Percentiles rank a stretch among this genome's conserved stretches.
These are phyloP conservation scores for Urosaurus nigricauda DNA, from an alignment of 2,797 vertebrate species.

Conservation along the genomic window DNA sequence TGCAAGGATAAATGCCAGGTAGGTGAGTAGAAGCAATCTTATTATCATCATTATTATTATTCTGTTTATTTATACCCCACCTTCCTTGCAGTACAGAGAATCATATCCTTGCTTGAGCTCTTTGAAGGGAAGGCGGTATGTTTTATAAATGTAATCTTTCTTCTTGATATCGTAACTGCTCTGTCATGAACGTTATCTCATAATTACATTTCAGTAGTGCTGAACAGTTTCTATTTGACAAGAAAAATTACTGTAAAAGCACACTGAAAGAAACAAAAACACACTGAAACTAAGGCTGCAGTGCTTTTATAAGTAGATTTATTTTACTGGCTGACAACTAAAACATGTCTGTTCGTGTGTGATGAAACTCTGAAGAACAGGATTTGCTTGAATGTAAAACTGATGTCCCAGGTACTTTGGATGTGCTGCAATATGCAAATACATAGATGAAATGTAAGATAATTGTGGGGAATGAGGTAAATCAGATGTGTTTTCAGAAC, in stretches of 20 bases:
- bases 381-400: slow-evolving; percentile 1
- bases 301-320: neutral
- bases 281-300: neutral
- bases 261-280: no score
- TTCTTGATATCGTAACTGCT: neutral
- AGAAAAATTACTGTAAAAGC: neutral
- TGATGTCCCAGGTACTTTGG: neutral
- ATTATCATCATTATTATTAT: no score
- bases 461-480: neutral
- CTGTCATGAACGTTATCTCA: neutral
- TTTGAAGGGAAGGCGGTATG: neutral
- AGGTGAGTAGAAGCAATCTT: no score
- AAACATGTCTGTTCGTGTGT: slow-evolving; percentile 2
- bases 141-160: neutral
- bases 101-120: neutral
- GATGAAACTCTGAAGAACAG: slow-evolving; percentile 14
- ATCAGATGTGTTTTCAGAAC: no score
- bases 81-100: no score
- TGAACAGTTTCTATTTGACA: neutral
- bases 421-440: neutral
- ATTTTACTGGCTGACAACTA: neutral
- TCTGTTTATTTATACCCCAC: no score
- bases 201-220: neutral
- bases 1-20: no score
- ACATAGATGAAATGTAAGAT: neutral